Conservation (phyloP, 2,797 vertebrate species). For the Lepidocolaptes lacrymiger region DNA sequence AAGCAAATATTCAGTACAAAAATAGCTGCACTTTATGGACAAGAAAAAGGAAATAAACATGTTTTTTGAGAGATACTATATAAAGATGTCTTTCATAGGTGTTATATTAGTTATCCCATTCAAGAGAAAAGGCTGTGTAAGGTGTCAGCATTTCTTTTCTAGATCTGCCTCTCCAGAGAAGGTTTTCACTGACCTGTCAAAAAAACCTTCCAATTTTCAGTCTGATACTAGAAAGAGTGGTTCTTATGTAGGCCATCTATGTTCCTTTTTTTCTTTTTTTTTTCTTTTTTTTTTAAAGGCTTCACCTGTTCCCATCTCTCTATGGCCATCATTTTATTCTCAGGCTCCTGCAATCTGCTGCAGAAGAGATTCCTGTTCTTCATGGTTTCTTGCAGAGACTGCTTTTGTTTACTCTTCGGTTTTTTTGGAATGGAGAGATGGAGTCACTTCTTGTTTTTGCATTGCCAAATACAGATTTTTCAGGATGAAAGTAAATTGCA, state of each 20-base stretch:
- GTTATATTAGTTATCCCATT: neutral
- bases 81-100: neutral
- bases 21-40: neutral
- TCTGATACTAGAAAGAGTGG: neutral
- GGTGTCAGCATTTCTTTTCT: neutral
- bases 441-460: neutral
- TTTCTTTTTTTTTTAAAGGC: neutral
- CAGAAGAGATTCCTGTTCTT: neutral
- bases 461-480: neutral
- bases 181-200: neutral
- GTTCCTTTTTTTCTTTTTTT: neutral
- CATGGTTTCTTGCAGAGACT: neutral
- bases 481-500: neutral
- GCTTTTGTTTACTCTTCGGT: neutral
- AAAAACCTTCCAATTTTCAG: neutral
- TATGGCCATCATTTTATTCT: neutral
- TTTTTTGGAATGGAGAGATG: neutral
- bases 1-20: constrained; percentile 3
- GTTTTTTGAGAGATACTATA: neutral
- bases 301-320: neutral
- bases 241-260: neutral
- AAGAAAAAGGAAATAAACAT: neutral
- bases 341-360: neutral
- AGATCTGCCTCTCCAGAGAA: neutral
- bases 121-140: neutral